Evolutionary conservation across 1,140 invertebrate genomes (phyloP), one percentile per base, ranked within the genome.

Genomic region (Calosoma granatense): DNA sequence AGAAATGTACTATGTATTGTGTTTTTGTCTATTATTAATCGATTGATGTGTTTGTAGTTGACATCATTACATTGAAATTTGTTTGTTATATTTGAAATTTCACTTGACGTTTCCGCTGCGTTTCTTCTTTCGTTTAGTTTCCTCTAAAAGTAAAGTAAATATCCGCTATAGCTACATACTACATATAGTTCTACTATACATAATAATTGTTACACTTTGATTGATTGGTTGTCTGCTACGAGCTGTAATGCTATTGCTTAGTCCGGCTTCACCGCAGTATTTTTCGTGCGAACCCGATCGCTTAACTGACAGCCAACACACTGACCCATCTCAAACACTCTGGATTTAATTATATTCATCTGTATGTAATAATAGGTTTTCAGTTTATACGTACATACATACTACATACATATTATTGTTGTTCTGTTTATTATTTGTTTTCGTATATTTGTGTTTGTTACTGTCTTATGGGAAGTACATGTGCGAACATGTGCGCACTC

Each of bases 181-280:
- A 17, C 17, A 47, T 47, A n/a, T n/a, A n/a, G n/a, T n/a, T n/a
- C n/a, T n/a, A n/a, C n/a, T n/a, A n/a, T n/a, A n/a, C n/a, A n/a
- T n/a, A n/a, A n/a, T n/a, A n/a, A n/a, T n/a, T n/a, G n/a, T n/a
- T n/a, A n/a, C n/a, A n/a, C n/a, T 9, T 36, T n/a, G n/a, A 36
- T 36, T 47, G 6, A 47, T 47, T 47, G 41, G 41, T 47, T 47
- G 41, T 47, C 41, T 12, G 41, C 41, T 17, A n/a, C 41, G 4
- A 17, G 41, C 41, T 47, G 15, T 47, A 36, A 47, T 47, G 41
- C 41, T 47, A 47, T n/a, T 47, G 41, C 41, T 47, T 47, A 47
- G 15, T 11, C 15, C 9, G 4, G 41, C 41, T 47, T 11, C 4
- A 47, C 6, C 41, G 41, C 41, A 47, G 15, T 47, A n/a, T 36